Percentiles rank a stretch among this genome's conserved stretches.
These are phyloP conservation scores for Callyntrura sp. DNA, from an alignment of 2,888 invertebrate genomes.

Conservation along the genomic window DNA sequence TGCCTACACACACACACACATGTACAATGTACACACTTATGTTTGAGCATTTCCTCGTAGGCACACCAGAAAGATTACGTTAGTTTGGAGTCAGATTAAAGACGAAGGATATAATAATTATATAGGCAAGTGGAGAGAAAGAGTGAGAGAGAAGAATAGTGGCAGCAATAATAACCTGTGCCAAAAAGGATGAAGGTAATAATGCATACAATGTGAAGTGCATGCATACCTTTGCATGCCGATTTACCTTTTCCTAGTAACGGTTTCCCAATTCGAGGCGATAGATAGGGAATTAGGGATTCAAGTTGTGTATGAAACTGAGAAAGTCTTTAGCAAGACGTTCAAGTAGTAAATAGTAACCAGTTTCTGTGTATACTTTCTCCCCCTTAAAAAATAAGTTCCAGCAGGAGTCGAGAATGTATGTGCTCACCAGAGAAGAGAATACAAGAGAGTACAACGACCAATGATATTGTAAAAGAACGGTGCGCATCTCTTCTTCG, in stretches of 20 bases:
- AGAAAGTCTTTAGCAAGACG: constrained; percentile 33
- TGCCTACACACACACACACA: neutral
- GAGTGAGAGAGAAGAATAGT: neutral
- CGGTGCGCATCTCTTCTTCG: neutral
- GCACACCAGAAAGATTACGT: constrained; percentile 64
- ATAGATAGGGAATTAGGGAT: constrained; percentile 16
- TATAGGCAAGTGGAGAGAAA: constrained; percentile 3
- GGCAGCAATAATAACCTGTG: neutral
- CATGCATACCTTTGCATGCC: neutral
- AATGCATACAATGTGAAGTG: constrained; percentile 16
- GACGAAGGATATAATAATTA: constrained; percentile 57
- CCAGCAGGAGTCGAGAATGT: constrained; percentile 12
- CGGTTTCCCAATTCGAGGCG: neutral
- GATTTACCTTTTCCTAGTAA: constrained; percentile 4
- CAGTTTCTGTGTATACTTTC: neutral
- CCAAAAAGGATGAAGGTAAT: constrained; percentile 41
- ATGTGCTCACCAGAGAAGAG: neutral
- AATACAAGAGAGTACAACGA: neutral
- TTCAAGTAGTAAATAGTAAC: neutral
- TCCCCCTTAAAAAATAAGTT: constrained; percentile 34
- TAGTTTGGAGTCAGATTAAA: constrained; percentile 57
- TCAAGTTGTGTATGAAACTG: neutral
- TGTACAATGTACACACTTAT: neutral
- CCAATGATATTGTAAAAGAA: neutral
- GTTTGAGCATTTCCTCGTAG: neutral